Base-by-base conservation (phyloP, 2,888 invertebrate species). In the Smittia sp. region DNA sequence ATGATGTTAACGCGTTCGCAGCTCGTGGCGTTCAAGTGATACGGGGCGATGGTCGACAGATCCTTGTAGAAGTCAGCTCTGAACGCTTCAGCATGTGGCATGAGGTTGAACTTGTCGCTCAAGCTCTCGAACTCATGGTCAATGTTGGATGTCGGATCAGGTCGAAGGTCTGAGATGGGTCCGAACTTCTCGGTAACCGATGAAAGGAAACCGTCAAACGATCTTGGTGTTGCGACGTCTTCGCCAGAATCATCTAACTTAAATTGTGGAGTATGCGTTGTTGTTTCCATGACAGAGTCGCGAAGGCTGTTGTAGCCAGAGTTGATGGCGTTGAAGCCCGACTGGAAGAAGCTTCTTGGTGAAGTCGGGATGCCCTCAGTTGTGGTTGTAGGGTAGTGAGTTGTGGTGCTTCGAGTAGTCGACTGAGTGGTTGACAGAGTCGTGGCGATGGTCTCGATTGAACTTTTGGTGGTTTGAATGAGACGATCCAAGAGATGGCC, bases 1-100 rank as follows among this genome's bases (percentile, higher is more conserved):
- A 96, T 95, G 78, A 94, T 94, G 79, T 93, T 92, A 75, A 90
- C 88, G 41, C 93, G 87, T 74, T 90, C 93, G 80, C 94, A 95
- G 75, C 88, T 88, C 52, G 84, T 82, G 39, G 86, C 86, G 77
- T 87, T 86, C 6, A 11, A 11, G 18, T 69, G 69, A 20, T 52
- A 69, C 58, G 82, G 76, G 58, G 81, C 81, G 75, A 80, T 82
- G 74, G 82, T 80, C 66, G 82, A 80, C 73, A 86, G 85, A 24
- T 74, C 74, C 75, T 85, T 84, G 76, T 87, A 79, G 32, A 32
- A 32, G 3, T 32, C 32, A 32, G 32, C 32, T 6, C 32, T 32
- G 32, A 32, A 32, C 15, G 87, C 86, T 75, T 87, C 86, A 52
- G 88, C 87, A 11, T 15, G 69, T 15, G 69, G 69, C 6, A 68